These are phyloP conservation scores for Aphis craccivora DNA, from an alignment of 1,140 invertebrate species.

Conservation along the genomic window DNA sequence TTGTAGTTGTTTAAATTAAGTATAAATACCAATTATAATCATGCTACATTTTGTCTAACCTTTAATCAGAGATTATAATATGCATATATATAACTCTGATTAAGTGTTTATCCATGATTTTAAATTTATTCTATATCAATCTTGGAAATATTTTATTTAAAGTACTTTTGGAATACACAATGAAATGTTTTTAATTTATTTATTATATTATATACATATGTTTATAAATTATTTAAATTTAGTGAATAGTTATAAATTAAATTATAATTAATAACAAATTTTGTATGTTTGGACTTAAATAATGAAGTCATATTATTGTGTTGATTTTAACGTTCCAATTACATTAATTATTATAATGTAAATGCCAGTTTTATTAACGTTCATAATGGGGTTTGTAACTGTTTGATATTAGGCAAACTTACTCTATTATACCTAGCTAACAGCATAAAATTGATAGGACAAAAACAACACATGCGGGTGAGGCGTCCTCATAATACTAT, in stretches of 20 bases:
- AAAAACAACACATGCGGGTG: too few relatives aligned
- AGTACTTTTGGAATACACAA: not conserved
- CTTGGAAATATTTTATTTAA: constrained; percentile 12
- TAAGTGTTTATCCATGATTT: constrained; percentile 27
- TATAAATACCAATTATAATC: not conserved
- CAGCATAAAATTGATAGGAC: too few relatives aligned
- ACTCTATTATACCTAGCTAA: too few relatives aligned
- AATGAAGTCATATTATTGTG: constrained; percentile 31
- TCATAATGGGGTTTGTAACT: not conserved
- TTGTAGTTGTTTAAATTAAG: constrained; percentile 5
- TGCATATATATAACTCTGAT: not conserved
- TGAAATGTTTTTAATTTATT: constrained; percentile 28
- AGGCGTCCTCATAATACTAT: too few relatives aligned
- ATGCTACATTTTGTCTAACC: not conserved
- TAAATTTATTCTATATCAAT: not conserved
- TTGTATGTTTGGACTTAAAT: constrained; percentile 43
- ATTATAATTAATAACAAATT: constrained; percentile 44
- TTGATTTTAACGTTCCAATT: constrained; percentile 31
- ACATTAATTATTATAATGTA: constrained; percentile 35
- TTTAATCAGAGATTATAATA: constrained; percentile 22
- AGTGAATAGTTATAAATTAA: constrained; percentile 46
- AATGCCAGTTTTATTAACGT: not conserved
- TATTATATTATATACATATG: constrained; percentile 17
- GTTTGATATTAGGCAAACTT: not conserved
- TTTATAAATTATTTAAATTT: constrained; percentile 7